Conservation (phyloP, 1,140 invertebrate genomes). For the Cydia strobilella region DNA sequence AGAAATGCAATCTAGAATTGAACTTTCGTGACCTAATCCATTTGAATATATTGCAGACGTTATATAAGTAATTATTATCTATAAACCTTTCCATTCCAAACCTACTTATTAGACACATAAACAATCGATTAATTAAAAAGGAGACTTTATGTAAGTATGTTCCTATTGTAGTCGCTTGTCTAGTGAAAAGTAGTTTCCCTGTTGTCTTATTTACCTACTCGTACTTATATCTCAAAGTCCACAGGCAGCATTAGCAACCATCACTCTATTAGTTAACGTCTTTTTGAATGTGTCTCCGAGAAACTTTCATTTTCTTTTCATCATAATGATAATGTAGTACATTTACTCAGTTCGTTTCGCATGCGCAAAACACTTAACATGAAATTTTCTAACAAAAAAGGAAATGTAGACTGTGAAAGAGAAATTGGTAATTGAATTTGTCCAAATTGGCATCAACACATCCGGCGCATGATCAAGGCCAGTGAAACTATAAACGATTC, state of each 20-base stretch:
- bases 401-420: slow-evolving; percentile 29
- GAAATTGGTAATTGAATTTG: slow-evolving; percentile 37
- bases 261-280: background rate
- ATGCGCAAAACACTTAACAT: slow-evolving; percentile 22
- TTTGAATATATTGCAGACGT: no score
- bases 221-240: background rate
- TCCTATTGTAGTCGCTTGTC: background rate
- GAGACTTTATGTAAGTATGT: no score
- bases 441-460: slow-evolving; percentile 33
- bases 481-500: slow-evolving; percentile 38
- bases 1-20: no score
- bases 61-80: no score
- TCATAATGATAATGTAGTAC: background rate
- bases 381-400: slow-evolving; percentile 28
- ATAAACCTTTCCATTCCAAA: no score
- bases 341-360: slow-evolving; percentile 14
- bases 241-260: background rate
- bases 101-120: no score
- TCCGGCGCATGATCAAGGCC: slow-evolving; percentile 35
- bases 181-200: slow-evolving; percentile 10
- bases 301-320: slow-evolving; percentile 14
- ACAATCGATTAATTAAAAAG: no score
- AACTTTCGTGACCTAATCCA: no score
- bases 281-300: slow-evolving; percentile 12
- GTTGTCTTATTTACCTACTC: background rate